These are phyloP conservation scores for Drosophila parthenogenetica DNA, from an alignment of 2,888 invertebrate genomes.

Conservation along the genomic window DNA sequence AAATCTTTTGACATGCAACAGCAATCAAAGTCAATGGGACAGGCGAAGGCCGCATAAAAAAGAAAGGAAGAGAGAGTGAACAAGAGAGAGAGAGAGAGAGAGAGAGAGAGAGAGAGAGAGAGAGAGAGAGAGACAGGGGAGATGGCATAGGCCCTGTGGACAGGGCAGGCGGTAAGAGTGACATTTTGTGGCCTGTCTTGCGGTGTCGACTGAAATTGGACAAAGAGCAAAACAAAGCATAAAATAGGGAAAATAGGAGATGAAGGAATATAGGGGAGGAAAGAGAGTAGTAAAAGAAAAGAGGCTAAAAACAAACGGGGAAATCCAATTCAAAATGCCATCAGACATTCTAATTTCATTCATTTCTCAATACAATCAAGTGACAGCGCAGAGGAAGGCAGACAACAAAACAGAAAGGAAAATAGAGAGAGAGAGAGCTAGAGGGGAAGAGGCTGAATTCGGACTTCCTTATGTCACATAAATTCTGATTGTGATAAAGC, in stretches of 20 bases:
- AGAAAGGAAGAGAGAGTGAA: not conserved
- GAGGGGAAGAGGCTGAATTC: slow-evolving; percentile 9
- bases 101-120: not conserved
- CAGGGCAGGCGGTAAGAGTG: slow-evolving; percentile 26
- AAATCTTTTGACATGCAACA: slow-evolving; percentile 77
- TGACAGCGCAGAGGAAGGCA: slow-evolving; percentile 1
- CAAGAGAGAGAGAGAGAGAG: not conserved
- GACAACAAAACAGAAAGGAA: not conserved
- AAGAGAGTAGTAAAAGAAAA: not conserved
- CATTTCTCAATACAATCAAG: slow-evolving; percentile 78
- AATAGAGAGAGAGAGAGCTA: not conserved
- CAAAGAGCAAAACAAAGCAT: slow-evolving; percentile 43
- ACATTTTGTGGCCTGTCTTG: slow-evolving; percentile 74
- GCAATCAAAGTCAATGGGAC: slow-evolving; percentile 66
- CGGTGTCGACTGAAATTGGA: slow-evolving; percentile 74
- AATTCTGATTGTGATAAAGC: slow-evolving; percentile 68
- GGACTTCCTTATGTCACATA: slow-evolving; percentile 63
- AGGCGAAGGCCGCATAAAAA: not conserved
- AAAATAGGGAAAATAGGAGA: slow-evolving; percentile 20
- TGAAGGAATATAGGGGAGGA: slow-evolving; percentile 1
- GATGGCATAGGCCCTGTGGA: not conserved
- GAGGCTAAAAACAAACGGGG: slow-evolving; percentile 43
- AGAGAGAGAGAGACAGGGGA: not conserved
- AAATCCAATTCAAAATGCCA: slow-evolving; percentile 79
- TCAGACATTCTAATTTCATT: slow-evolving; percentile 80